phyloP scores from a whole-genome alignment of 2,888 invertebrate species.

The Halictus quadricinctus region DNA sequence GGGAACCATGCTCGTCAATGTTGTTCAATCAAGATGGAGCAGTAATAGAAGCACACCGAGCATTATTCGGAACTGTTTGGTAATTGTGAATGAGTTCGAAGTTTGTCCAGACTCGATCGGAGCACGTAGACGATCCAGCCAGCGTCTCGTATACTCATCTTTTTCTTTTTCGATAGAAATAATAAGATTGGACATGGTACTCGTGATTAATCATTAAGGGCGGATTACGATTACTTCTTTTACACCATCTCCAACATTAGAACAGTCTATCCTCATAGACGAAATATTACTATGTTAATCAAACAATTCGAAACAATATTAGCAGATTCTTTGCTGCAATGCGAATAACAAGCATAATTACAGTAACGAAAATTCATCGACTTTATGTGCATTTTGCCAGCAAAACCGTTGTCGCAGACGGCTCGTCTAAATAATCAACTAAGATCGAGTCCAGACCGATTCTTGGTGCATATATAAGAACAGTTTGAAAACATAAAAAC shows the following conservation, averaged over 20 bases:
- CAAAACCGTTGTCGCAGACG: background rate
- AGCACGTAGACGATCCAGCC: background rate
- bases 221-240: background rate
- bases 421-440: constrained; percentile 1
- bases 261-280: background rate
- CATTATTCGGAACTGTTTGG: background rate
- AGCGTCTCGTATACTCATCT: background rate
- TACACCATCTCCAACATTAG: background rate
- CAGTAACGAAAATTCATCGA: background rate
- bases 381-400: background rate
- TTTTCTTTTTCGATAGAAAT: background rate
- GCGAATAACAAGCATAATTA: background rate
- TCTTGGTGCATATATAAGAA: constrained; percentile 17
- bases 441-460: background rate
- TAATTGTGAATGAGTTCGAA: constrained; percentile 1
- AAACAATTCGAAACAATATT: background rate
- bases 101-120: background rate
- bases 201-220: background rate
- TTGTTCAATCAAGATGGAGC: background rate
- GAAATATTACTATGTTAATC: background rate
- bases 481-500: constrained; percentile 4
- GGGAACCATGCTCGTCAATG: background rate
- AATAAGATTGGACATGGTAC: background rate
- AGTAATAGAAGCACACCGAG: background rate
- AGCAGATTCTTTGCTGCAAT: background rate